Evolutionary conservation across 1,140 invertebrate species (phyloP), one percentile per base, ranked within the genome.

Genomic region (Hyposmocoma kahamanoa): DNA sequence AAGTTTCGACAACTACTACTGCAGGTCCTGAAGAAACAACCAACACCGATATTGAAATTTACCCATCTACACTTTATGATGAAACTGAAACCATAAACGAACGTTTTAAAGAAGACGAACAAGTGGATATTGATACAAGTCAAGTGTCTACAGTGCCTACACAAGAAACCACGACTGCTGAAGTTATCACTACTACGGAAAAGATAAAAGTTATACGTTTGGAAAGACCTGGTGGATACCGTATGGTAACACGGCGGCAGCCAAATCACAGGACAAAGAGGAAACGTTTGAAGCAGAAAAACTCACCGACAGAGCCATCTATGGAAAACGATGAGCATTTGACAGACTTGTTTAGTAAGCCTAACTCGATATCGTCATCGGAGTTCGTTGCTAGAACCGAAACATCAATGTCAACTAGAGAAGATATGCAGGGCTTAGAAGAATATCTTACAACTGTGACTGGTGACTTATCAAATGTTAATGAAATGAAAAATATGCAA

Each of bases 341-440:
- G 43, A 72, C 67, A 56, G 59, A 75, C 53, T 44, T 72, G 28
- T 72, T 69, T 28, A 59, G 65, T 20, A 61, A 67, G 43, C 57
- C 59, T 9, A 68, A 72, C 53, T 59, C 70, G 49, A 60, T 76
- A 20, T 64, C 74, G 17, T 69, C 76, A 26, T 76, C 74, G 5
- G 72, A 85, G 56, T 75, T 78, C 59, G 74, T 72, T 34, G 60
- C 70, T 10, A 67, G 64, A 59, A 61, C 71, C 6, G 62, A 72
- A 61, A 42, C 50, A 20, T 53, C 59, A 32, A 59, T 69, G 22
- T 64, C 59, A 13, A 62, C 24, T 36, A 18, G 36, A 39, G 53
- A 59, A 11, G 44, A 58, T 28, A n/a, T n/a, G n/a, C n/a, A n/a
- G n/a, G n/a, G n/a, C 13, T 3, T 30, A n/a, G 55, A 53, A 11